Conservation (phyloP, 2,113 vertebrate genomes). For the Tachysurus vachellii region DNA sequence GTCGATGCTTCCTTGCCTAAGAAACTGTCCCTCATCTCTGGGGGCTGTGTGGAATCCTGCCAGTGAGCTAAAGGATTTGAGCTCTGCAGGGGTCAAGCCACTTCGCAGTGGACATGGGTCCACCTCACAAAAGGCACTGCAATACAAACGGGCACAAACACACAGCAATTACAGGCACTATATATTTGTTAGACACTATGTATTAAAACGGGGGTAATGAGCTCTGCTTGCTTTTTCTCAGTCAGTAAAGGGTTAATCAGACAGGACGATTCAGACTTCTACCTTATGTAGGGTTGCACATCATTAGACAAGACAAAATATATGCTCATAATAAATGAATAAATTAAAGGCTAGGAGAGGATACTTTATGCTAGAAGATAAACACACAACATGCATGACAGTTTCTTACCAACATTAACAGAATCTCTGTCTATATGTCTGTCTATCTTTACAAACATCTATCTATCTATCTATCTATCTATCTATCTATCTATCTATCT, state of each 20-base stretch:
- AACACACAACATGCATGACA: background rate
- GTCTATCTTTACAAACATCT: too few relatives aligned
- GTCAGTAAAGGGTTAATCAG: background rate
- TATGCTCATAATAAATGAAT: background rate
- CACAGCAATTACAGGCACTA: slow-evolving; percentile 48
- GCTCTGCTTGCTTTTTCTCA: slow-evolving; percentile 26
- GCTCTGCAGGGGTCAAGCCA: slow-evolving; percentile 77
- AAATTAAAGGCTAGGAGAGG: background rate
- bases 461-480: too few relatives aligned
- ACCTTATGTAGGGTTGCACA: background rate
- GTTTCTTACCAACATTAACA: background rate
- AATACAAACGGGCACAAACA: slow-evolving; percentile 77
- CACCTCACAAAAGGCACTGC: slow-evolving; percentile 81
- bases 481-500: too few relatives aligned
- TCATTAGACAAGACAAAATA: background rate
- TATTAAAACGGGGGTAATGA: slow-evolving; percentile 31
- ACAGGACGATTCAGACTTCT: background rate
- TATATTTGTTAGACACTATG: slow-evolving; percentile 26
- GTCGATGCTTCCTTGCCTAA: slow-evolving; percentile 76
- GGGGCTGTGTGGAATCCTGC: slow-evolving; percentile 79
- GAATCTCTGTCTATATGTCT: background rate
- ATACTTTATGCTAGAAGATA: background rate
- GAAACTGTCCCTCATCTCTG: slow-evolving; percentile 79
- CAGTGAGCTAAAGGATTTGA: slow-evolving; percentile 81
- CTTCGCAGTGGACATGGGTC: slow-evolving; percentile 75